Percentiles rank a stretch among this genome's conserved stretches.
phyloP scores from a whole-genome alignment of 2,888 invertebrate species.

The Lymantria monacha region DNA sequence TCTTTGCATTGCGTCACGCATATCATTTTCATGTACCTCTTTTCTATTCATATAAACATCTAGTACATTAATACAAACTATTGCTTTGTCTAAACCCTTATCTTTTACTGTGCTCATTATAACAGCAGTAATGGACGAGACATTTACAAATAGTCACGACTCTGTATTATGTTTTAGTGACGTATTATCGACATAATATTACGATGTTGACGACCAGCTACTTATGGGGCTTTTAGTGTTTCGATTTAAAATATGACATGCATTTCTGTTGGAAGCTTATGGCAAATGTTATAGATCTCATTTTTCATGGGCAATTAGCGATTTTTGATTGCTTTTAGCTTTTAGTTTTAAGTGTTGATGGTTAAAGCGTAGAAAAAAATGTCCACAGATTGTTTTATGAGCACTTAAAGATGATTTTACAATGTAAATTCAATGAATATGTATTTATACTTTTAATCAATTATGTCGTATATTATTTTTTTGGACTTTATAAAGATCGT shows the following conservation, averaged over 20 bases:
- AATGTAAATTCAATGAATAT: too few species aligned
- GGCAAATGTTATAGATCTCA: slow-evolving; percentile 14
- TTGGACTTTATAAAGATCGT: too few species aligned
- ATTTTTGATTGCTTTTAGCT: slow-evolving; percentile 9
- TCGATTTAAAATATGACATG: slow-evolving; percentile 36
- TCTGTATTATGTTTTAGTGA: slow-evolving; percentile 38
- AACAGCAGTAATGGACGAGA: slow-evolving; percentile 50
- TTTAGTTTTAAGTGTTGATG: too few species aligned
- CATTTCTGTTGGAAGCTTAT: slow-evolving; percentile 32
- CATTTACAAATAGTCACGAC: slow-evolving; percentile 60
- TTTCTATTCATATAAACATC: slow-evolving; percentile 19
- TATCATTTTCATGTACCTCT: slow-evolving; percentile 11
- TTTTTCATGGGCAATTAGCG: slow-evolving; percentile 37
- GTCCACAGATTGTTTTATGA: too few species aligned
- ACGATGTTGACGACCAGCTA: slow-evolving; percentile 40
- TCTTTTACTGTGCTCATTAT: slow-evolving; percentile 43
- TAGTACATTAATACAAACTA: slow-evolving; percentile 34
- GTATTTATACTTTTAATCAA: too few species aligned
- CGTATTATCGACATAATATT: slow-evolving; percentile 43
- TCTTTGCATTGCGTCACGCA: slow-evolving; percentile 11
- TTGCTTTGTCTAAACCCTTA: slow-evolving; percentile 42
- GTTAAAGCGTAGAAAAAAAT: too few species aligned
- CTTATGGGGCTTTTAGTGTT: slow-evolving; percentile 35
- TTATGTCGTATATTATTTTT: too few species aligned
- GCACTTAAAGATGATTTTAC: too few species aligned